Evolutionary conservation across 2,888 invertebrate genomes (phyloP), one percentile per base, ranked within the genome.

Genomic region (Cheilosia soror): DNA sequence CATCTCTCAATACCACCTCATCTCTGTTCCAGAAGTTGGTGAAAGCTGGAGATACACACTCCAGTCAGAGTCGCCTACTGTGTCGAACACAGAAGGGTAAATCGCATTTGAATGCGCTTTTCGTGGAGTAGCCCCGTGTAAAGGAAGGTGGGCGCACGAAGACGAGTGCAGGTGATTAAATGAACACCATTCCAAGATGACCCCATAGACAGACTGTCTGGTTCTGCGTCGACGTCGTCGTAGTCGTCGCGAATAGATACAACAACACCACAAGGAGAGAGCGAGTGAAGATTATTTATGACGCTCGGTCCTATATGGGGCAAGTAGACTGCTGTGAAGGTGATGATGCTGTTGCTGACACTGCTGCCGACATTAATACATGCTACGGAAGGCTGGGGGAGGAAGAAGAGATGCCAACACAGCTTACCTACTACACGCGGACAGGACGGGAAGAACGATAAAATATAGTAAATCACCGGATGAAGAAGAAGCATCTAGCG

Each of bases 181-280:
- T 62, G 71, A 81, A 72, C 81, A 76, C 80, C 77, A 81, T 57
- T 77, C 71, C 85, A 63, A 85, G 81, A 81, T 85, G 81, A 85
- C 85, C 85, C 85, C 85, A 85, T 81, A 85, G 85, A 85, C 85
- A 85, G 81, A 77, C 76, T 85, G 85, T 85, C 85, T 85, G 81
- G 76, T 68, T 81, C 62, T 44, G 27, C 55, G 66, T 29, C 53
- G 63, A 55, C 72, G 63, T 47, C 51, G 75, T 58, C 63, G 73
- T 33, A 33, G 20, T 20, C 63, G 42, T 53, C 47, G 69, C 69
- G 69, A 71, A 69, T 57, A 57, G 69, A 65, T 72, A 49, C 66
- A 60, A 44, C 51, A 42, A 5, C 60, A 44, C 37, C 25, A 27
- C 42, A 31, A 42, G 15, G 44, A 15, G 60, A 13, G 69, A 44